A percentile compares a stretch with the other conserved stretches of the same genome.
phyloP scores from a whole-genome alignment of 92 coral and sea anemone species.

The Scolanthus callimorphus region DNA sequence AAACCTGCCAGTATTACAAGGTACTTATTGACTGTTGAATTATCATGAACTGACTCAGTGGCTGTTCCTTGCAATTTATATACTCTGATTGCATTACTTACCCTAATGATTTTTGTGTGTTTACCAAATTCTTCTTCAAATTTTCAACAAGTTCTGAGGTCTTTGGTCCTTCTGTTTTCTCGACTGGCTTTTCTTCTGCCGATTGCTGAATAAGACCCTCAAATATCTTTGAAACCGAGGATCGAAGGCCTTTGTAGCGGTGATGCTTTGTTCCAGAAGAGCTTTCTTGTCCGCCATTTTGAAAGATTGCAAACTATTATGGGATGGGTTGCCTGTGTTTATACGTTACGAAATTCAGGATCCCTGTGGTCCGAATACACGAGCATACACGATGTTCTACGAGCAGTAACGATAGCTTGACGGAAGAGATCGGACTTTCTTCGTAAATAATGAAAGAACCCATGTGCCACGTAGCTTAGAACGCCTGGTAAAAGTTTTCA shows the following conservation, averaged over 20 bases:
- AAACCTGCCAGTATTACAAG: too few species aligned
- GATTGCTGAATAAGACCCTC: conserved; percentile 59
- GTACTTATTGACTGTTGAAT: too few species aligned
- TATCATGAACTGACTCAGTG: too few species aligned
- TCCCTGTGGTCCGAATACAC: too few species aligned
- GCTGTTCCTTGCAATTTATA: too few species aligned
- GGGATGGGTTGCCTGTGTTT: conserved; percentile 4
- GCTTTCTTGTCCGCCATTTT: conserved; percentile 80
- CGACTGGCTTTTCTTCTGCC: conserved; percentile 25
- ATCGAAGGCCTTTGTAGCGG: conserved; percentile 51
- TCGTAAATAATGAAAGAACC: conserved; percentile 28
- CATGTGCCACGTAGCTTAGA: conserved; percentile 50
- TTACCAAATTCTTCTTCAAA: conserved; percentile 64
- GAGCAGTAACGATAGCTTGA: background rate
- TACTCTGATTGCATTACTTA: too few species aligned
- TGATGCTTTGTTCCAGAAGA: conserved; percentile 43
- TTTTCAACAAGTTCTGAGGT: conserved; percentile 32
- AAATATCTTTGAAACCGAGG: conserved; percentile 61
- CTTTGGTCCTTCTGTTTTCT: conserved; percentile 30
- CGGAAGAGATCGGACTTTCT: conserved; percentile 13
- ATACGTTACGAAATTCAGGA: too few species aligned
- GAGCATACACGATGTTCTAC: too few species aligned
- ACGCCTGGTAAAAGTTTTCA: conserved; percentile 61
- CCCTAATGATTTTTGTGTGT: conserved; percentile 65
- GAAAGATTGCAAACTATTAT: background rate